Base-by-base conservation (phyloP, 1,140 invertebrate genomes). In the Macrocentrus cingulum region DNA sequence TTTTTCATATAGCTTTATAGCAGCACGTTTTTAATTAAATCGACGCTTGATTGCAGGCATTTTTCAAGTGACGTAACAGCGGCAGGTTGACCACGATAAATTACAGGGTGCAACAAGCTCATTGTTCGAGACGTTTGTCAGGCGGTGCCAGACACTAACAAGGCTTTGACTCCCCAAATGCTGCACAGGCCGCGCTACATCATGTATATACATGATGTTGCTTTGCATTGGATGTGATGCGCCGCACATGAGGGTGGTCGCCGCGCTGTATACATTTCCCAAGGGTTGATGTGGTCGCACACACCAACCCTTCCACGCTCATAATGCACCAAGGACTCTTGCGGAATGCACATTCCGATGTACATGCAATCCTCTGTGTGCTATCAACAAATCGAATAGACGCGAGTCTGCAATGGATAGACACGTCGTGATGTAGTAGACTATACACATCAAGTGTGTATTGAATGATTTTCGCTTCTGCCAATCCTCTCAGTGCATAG, bases 161-260 rank as follows among this genome's bases (percentile, higher is more conserved):
- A 41, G 51, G 19, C 36, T 54, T 54, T 54, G 39, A 54, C 37
- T 42, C 37, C 15, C 18, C 36, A 11, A 54, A 42, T n/a, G n/a
- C 42, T 44, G 20, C 51, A 54, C 11, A 11, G 20, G 16, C 50
- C 5, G 51, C n/a, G n/a, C 36, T 54, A 54, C 51, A 54, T 54
- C 51, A 54, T 54, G 51, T 54, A 54, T 54, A 54, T 54, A 54
- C 51, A 54, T 54, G 51, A 54, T 41, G 22, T 54, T 25, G 11
- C 51, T 39, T 42, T 54, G 51, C 51, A 54, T 54, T 32, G 29
- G 29, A 23, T 2, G 18, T 19, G 37, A 41, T 13, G 37, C 8
- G 42, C 15, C 7, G 16, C n/a, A n/a, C 2, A 22, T 5, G 22
- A 49, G 23, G 29, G 29, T 34, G 25, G 1, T 16, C 22, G 36